phyloP scores from a whole-genome alignment of 2,888 invertebrate species.

The Drosophila niveifrons region DNA sequence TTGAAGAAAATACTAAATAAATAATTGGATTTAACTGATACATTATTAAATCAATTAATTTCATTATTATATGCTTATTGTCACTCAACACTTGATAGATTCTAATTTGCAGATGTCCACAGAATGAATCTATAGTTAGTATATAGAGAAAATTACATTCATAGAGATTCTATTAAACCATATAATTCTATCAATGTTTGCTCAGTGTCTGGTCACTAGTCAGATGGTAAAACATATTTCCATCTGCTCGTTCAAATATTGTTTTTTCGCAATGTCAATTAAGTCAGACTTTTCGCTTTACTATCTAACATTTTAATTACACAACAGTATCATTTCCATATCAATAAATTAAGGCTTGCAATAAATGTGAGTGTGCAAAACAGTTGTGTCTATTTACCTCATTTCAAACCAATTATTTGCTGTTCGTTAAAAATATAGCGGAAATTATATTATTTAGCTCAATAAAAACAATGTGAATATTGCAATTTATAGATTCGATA shows the following conservation, averaged over 20 bases:
- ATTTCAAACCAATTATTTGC: not conserved
- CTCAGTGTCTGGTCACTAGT: not conserved
- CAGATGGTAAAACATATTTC: conserved; percentile 7
- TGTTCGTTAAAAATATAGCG: not conserved
- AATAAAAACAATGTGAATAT: not conserved
- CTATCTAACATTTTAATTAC: not conserved
- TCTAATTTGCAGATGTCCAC: no score
- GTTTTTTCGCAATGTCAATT: not conserved
- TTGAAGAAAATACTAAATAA: no score
- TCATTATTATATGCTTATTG: no score
- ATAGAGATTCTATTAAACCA: not conserved
- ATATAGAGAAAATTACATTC: no score
- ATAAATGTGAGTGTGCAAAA: conserved; percentile 5
- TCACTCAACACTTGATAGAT: no score
- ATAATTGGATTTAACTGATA: no score
- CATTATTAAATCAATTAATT: no score
- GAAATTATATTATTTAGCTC: not conserved
- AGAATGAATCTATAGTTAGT: no score
- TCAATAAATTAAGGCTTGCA: not conserved
- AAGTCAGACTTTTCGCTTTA: not conserved
- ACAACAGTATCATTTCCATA: not conserved
- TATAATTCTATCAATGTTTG: not conserved
- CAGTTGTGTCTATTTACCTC: conserved; percentile 1
- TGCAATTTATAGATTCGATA: no score
- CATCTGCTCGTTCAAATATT: not conserved